Base-by-base conservation (phyloP, 2,888 invertebrate genomes). In the Drosophila tripunctata region DNA sequence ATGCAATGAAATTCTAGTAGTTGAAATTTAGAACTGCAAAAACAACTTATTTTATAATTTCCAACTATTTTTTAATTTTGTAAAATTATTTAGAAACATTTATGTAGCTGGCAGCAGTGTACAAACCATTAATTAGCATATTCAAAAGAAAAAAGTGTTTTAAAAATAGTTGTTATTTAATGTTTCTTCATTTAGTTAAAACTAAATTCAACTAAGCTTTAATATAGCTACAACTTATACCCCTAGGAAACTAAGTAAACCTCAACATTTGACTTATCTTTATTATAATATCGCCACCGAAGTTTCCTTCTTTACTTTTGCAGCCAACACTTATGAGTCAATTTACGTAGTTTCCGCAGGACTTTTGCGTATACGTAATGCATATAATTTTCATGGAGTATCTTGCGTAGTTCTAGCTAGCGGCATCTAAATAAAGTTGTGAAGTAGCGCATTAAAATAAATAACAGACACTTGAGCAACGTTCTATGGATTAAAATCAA, bases 371-470 rank as follows among this genome's bases (percentile, higher is more conserved):
- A 83, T 86, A 81, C 75, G 87, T 81, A 81, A 81, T 87, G 84
- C 81, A 87, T 81, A 78, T 81, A 84, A 81, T 87, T 87, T 75
- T 77, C 67, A 52, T 57, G 51, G 36, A 31, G 55, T 43, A n/a
- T n/a, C 62, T 12, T 60, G 10, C 41, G 45, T 19, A 35, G 36
- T 52, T 31, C n/a, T 51, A 2, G 47, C 58, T 65, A 43, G 19
- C 65, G 87, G 69, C 72, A 69, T 68, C 78, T 74, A 78, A 84
- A 87, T 81, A 88, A 88, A 81, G 81, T 81, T 81, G 81, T 81
- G 85, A 81, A 81, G 81, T 87, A 81, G 87, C 81, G 79, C 67
- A 80, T 84, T 84, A 84, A 64, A 65, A 81, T 81, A 87, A 81
- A 81, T 87, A 87, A 77, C 87, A 61, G 78, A 66, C 82, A 79